A percentile compares a stretch with the other conserved stretches of the same genome.
Conservation (phyloP, 1,140 invertebrate species). For the Aphelinus atriplicis region DNA sequence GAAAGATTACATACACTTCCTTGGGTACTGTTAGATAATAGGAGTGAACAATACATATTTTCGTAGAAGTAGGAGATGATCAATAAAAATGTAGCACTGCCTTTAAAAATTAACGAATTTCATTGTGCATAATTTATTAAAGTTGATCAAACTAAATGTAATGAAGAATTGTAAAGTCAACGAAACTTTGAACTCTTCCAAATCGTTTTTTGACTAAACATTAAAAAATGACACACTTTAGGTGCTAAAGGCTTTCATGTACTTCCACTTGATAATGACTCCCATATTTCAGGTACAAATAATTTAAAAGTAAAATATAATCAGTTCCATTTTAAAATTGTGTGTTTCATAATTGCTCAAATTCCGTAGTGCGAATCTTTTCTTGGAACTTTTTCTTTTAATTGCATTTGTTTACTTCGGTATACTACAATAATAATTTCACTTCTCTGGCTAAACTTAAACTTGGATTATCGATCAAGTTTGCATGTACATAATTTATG, state of each 20-base stretch:
- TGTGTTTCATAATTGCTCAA: too few species aligned
- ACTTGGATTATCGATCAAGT: not conserved
- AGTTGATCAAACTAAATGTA: not conserved
- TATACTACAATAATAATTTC: not conserved
- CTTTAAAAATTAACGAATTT: not conserved
- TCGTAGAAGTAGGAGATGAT: too few species aligned
- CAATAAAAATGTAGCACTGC: slow-evolving; percentile 7
- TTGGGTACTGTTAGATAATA: too few species aligned
- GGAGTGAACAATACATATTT: too few species aligned
- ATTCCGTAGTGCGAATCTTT: too few species aligned
- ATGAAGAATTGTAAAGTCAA: too few species aligned
- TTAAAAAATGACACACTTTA: not conserved
- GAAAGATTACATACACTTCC: too few species aligned
- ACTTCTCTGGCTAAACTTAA: not conserved
- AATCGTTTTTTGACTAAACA: too few species aligned
- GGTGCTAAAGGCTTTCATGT: slow-evolving; percentile 7
- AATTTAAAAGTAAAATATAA: not conserved
- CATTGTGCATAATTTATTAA: slow-evolving; percentile 5
- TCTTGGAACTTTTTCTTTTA: too few species aligned
- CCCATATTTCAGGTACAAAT: not conserved
- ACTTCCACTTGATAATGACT: slow-evolving; percentile 10
- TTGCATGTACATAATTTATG: not conserved
- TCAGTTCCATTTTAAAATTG: too few species aligned
- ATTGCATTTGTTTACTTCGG: not conserved
- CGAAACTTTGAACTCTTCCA: too few species aligned